Evolutionary conservation across 2,888 invertebrate species (phyloP).

Genomic region (Cryptocephalus primarius): DNA sequence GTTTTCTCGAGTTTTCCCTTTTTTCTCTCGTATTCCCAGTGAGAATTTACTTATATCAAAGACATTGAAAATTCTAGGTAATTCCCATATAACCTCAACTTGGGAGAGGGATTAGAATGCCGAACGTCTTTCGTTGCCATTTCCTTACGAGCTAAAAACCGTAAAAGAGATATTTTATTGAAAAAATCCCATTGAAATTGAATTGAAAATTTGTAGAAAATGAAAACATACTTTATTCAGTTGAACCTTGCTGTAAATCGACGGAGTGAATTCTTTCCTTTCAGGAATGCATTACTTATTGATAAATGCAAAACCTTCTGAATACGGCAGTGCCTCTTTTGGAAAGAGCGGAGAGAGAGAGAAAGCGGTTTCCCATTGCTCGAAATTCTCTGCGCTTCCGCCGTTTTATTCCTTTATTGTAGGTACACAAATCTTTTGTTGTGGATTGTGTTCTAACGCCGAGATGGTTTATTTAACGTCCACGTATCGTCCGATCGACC

Average conservation of each 20-base stretch:
- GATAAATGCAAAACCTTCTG: slow-evolving; percentile 19
- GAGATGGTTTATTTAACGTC: background rate
- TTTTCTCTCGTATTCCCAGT: too few species aligned
- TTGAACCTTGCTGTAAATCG: slow-evolving; percentile 18
- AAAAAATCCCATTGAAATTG: slow-evolving; percentile 13
- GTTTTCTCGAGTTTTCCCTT: too few species aligned
- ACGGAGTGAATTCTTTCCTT: slow-evolving; percentile 17
- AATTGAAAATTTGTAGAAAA: slow-evolving; percentile 18
- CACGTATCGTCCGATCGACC: too few species aligned
- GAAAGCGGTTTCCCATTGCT: slow-evolving; percentile 5
- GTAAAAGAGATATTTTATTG: background rate
- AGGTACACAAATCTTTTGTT: slow-evolving; percentile 5
- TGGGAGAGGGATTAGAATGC: too few species aligned
- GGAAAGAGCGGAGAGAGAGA: slow-evolving; percentile 3
- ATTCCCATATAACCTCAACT: too few species aligned
- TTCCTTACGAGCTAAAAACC: background rate
- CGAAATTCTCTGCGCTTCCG: slow-evolving; percentile 2
- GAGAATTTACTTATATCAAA: too few species aligned
- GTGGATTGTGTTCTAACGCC: slow-evolving; percentile 2
- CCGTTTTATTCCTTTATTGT: slow-evolving; percentile 4
- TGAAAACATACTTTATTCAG: slow-evolving; percentile 25
- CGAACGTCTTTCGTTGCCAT: too few species aligned
- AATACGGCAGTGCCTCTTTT: slow-evolving; percentile 11
- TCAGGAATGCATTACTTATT: slow-evolving; percentile 20
- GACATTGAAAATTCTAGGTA: too few species aligned